These are phyloP conservation scores for Ursus arctos DNA, from an alignment of 2,113 vertebrate species.

Conservation along the genomic window DNA sequence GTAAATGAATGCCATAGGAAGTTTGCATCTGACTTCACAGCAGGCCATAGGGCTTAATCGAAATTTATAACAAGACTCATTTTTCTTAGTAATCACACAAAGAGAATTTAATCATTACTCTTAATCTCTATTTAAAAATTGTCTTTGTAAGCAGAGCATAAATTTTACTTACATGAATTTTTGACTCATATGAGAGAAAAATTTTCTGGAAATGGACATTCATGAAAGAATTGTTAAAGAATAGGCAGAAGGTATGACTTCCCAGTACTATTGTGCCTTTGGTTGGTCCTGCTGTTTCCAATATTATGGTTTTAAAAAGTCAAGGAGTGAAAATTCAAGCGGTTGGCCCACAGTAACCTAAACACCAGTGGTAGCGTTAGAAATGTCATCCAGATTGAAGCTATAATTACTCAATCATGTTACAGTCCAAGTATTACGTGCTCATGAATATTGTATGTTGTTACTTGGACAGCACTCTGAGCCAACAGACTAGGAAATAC, in stretches of 20 bases:
- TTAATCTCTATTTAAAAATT: slow-evolving; percentile 9
- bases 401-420: background rate
- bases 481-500: background rate
- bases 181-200: background rate
- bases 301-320: background rate
- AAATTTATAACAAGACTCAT: slow-evolving; percentile 53
- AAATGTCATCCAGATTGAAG: background rate
- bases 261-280: background rate
- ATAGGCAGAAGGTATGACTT: background rate
- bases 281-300: background rate
- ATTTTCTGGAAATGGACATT: background rate
- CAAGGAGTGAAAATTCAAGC: background rate
- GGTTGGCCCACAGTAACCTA: background rate
- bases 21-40: background rate
- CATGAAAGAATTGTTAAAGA: background rate
- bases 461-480: background rate
- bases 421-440: background rate
- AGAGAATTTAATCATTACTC: slow-evolving; percentile 44
- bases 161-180: slow-evolving; percentile 35
- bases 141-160: background rate
- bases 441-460: background rate
- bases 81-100: slow-evolving; percentile 50
- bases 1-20: background rate
- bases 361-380: background rate
- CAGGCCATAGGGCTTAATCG: background rate